Conservation (phyloP, 2,888 invertebrate species). For the Encarsia formosa region DNA sequence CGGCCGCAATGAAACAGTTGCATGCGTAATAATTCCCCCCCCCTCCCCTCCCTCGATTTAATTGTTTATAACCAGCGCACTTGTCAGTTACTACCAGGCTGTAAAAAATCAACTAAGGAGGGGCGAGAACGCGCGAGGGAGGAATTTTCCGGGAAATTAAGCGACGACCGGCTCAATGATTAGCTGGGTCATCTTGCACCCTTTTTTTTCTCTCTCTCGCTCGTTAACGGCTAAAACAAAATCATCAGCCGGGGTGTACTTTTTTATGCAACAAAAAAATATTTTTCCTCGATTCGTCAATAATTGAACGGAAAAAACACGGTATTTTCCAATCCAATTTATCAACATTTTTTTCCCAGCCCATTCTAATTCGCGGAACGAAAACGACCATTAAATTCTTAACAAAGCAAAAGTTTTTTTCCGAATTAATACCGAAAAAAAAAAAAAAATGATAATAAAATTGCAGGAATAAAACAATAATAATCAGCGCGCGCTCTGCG, state of each 20-base stretch:
- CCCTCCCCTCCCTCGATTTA: too few species aligned
- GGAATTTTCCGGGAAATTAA: neutral
- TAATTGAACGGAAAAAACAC: too few species aligned
- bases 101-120: constrained; percentile 15
- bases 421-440: neutral
- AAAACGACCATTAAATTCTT: constrained; percentile 9
- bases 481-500: neutral
- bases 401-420: constrained; percentile 4
- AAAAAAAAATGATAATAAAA: neutral
- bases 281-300: too few species aligned
- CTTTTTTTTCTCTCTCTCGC: neutral
- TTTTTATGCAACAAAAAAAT: too few species aligned
- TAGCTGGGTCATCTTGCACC: constrained; percentile 5
- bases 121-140: too few species aligned
- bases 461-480: neutral
- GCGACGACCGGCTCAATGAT: constrained; percentile 1
- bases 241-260: too few species aligned
- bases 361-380: constrained; percentile 12
- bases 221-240: too few species aligned
- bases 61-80: too few species aligned
- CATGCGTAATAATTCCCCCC: too few species aligned
- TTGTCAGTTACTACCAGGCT: too few species aligned
- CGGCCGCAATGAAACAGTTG: too few species aligned
- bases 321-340: too few species aligned
- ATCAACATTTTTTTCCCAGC: constrained; percentile 3